Evolutionary conservation across 2,888 invertebrate species (phyloP).

Genomic region (Himalopsyche kuldschensis): DNA sequence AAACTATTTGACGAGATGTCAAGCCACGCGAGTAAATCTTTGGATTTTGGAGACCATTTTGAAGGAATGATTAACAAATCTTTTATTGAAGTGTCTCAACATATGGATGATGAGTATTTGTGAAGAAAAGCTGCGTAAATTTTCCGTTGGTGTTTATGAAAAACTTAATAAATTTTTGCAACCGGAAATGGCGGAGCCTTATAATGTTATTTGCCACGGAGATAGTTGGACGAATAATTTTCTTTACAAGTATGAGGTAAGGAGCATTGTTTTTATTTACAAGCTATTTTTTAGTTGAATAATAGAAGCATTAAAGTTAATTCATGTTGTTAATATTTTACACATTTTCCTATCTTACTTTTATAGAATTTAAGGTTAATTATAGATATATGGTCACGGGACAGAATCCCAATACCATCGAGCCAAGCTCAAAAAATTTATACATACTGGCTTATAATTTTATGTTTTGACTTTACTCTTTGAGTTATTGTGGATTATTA

Average conservation of each 20-base stretch:
- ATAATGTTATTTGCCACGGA: slow-evolving; percentile 29
- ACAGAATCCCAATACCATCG: too few species aligned
- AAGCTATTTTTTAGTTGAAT: too few species aligned
- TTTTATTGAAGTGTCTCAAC: not conserved
- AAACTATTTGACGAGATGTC: not conserved
- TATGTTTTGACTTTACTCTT: too few species aligned
- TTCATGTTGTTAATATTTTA: too few species aligned
- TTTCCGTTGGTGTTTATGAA: not conserved
- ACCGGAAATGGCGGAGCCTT: not conserved
- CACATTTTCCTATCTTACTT: too few species aligned
- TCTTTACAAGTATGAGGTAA: slow-evolving; percentile 33
- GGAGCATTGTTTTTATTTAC: not conserved
- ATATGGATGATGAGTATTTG: slow-evolving; percentile 1
- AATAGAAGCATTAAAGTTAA: too few species aligned
- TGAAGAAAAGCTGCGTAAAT: slow-evolving; percentile 1
- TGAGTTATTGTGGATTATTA: too few species aligned
- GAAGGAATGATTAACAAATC: not conserved
- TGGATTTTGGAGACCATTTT: slow-evolving; percentile 2
- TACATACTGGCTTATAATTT: too few species aligned
- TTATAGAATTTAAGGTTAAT: too few species aligned
- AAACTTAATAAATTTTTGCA: not conserved
- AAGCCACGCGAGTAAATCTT: not conserved
- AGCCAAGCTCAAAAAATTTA: too few species aligned
- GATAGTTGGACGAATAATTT: slow-evolving; percentile 35
- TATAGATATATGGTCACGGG: too few species aligned